Conservation (phyloP, 2,113 vertebrate genomes). For the Alligator mississippiensis region DNA sequence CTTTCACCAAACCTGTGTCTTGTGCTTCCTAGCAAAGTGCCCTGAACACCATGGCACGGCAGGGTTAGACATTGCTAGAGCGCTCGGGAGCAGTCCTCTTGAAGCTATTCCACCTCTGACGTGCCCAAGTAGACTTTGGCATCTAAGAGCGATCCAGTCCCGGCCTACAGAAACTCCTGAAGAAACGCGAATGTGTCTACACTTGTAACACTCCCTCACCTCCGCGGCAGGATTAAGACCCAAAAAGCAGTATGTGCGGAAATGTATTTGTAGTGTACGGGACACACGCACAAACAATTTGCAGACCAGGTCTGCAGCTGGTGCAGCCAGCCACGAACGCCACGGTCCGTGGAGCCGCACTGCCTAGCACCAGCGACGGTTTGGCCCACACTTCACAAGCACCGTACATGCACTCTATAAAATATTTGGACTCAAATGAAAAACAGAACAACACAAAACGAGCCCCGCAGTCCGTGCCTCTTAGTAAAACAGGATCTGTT, state of each 20-base stretch:
- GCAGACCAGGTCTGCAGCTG: neutral
- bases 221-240: neutral
- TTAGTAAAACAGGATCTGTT: neutral
- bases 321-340: neutral
- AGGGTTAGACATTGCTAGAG: too few relatives aligned
- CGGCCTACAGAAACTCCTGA: too few relatives aligned
- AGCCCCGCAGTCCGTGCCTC: neutral
- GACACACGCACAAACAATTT: neutral
- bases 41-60: too few relatives aligned
- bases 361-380: neutral
- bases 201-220: constrained; percentile 10
- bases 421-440: neutral
- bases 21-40: too few relatives aligned
- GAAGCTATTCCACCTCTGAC: too few relatives aligned
- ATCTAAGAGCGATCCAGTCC: too few relatives aligned
- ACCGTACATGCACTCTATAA: neutral
- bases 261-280: neutral
- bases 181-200: neutral
- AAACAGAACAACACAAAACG: neutral
- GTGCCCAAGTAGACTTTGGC: too few relatives aligned
- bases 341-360: neutral
- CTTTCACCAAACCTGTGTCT: too few relatives aligned
- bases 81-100: too few relatives aligned
- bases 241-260: too few relatives aligned
- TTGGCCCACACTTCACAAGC: neutral